Base-by-base conservation (phyloP, 2,888 invertebrate species). In the Autographa gamma region DNA sequence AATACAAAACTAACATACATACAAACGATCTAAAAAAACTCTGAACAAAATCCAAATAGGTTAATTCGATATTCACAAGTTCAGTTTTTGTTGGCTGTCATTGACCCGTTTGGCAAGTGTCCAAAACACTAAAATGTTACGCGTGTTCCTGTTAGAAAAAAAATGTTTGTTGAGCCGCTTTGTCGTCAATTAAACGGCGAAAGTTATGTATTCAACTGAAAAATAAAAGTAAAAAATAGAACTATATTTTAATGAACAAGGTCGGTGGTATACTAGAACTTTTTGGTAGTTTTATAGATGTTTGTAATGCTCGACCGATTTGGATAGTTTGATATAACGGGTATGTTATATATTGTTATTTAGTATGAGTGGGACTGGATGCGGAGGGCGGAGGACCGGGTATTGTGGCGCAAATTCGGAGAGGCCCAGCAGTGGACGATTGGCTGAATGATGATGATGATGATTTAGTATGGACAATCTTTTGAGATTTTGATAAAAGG, bases 31-130 rank as follows among this genome's bases (percentile, higher is more conserved):
- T 48, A 58, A 81, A 71, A 79, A 66, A 72, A 66, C 38, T 59
- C 31, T 59, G 59, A 66, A 64, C 64, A 58, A 66, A 82, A 79
- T 69, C 67, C 69, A 71, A 66, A 80, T 63, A 73, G 66, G 76
- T 77, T 80, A 79, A 84, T 80, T 74, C 70, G 74, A 71, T 85
- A 82, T 87, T 87, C 86, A 86, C 79, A 80, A 82, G 76, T 84
- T 74, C 79, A 73, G 80, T 82, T 78, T 83, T 78, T 80, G 80
- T 85, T 82, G 81, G 82, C 84, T 87, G 89, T 73, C 88, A 88
- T 86, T 92, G 92, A 91, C 93, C 92, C 81, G 91, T 89, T 93
- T 93, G 93, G 93, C 93, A 86, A 77, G 66, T 67, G 75, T 81
- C 88, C 92, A 91, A 85, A 86, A 80, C 81, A 83, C 80, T 83